Evolutionary conservation across 2,113 vertebrate genomes (phyloP).

Genomic region (human): GRCh38 chr7:94295501-94296000

Average conservation of each 20-base stretch:
- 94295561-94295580: background rate
- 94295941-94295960: constrained; percentile 70
- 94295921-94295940: background rate
- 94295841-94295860: background rate
- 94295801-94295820: background rate
- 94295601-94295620: background rate
- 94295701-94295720: background rate
- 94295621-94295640: constrained; percentile 48
- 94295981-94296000: constrained; percentile 64
- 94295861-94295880: constrained; percentile 41
- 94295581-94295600: background rate
- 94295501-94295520: constrained; percentile 38
- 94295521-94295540: background rate
- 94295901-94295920: background rate
- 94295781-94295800: background rate
- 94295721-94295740: background rate
- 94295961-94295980: constrained; percentile 87
- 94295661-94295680: background rate
- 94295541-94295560: constrained; percentile 27
- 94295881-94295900: constrained; percentile 9
- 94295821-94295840: background rate
- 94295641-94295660: background rate
- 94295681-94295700: constrained; percentile 41
- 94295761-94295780: background rate
- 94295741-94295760: background rate